A percentile compares a stretch with the other conserved stretches of the same genome.
Evolutionary conservation across 2,888 invertebrate genomes (phyloP).

Genomic region (Leptinotarsa tumamoca): DNA sequence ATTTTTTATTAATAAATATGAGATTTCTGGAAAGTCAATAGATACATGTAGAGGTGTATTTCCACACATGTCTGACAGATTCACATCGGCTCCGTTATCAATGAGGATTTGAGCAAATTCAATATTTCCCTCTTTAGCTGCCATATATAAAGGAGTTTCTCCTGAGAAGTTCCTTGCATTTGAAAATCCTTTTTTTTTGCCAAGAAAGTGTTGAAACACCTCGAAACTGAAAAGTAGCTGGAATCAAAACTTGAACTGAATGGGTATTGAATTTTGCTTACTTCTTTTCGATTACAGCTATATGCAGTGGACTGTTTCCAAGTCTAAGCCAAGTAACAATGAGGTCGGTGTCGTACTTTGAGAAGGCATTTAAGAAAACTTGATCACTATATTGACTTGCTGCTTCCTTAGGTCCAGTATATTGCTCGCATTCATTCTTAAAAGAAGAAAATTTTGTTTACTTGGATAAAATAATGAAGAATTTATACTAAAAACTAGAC

Average conservation of each 20-base stretch:
- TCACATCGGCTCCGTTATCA: conserved; percentile 52
- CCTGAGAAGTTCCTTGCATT: conserved; percentile 53
- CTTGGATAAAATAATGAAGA: no score
- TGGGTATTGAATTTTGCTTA: conserved; percentile 44
- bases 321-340: conserved; percentile 46
- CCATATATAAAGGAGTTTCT: conserved; percentile 52
- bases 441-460: no score
- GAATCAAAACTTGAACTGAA: conserved; percentile 50
- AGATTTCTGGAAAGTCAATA: conserved; percentile 45
- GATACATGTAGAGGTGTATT: conserved; percentile 55
- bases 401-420: neutral
- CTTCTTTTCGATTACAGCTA: conserved; percentile 48
- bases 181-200: conserved; percentile 45
- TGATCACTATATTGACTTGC: neutral
- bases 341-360: conserved; percentile 16
- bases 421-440: no score
- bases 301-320: conserved; percentile 55
- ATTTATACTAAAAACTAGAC: no score
- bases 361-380: neutral
- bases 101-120: conserved; percentile 49
- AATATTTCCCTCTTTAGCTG: conserved; percentile 42
- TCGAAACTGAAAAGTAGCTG: neutral
- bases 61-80: conserved; percentile 42
- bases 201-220: no score
- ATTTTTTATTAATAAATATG: conserved; percentile 49